Percentiles rank a stretch among this genome's conserved stretches.
Conservation (phyloP, 2,113 vertebrate genomes). For the Sakesphorus luctuosus region DNA sequence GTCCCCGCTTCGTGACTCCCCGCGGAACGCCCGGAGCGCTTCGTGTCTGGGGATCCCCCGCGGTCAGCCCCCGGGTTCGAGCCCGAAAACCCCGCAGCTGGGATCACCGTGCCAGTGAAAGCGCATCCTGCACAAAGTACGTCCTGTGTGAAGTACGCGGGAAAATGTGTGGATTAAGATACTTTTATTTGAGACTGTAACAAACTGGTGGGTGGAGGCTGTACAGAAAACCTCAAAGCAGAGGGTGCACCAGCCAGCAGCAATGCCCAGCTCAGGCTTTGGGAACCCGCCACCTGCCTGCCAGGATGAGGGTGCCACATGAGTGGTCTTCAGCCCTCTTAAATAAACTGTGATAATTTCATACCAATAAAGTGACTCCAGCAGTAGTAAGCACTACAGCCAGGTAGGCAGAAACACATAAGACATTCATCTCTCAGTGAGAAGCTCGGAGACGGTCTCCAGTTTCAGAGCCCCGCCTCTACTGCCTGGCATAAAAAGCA, state of each 20-base stretch:
- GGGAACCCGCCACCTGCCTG: accelerated
- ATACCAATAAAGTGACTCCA: not conserved
- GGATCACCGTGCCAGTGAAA: accelerated
- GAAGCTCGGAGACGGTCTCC: not conserved
- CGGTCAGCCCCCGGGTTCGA: too few species aligned
- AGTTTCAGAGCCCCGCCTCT: not conserved
- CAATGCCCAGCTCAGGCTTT: not conserved
- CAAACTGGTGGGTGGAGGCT: not conserved
- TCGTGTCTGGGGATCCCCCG: accelerated
- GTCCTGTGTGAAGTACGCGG: not conserved
- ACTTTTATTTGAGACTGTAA: not conserved
- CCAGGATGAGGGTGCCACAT: accelerated
- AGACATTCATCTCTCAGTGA: not conserved
- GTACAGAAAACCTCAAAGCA: not conserved
- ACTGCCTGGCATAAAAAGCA: not conserved
- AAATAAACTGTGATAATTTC: not conserved
- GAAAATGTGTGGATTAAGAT: not conserved
- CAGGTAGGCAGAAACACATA: not conserved
- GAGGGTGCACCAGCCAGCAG: not conserved
- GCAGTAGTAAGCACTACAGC: not conserved
- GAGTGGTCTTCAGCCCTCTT: not conserved
- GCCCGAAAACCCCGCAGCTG: not conserved
- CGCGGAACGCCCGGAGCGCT: not conserved
- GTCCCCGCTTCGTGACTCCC: too few species aligned
- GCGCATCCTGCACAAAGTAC: too few species aligned